Evolutionary conservation across 2,113 vertebrate species (phyloP), one percentile per base, ranked within the genome.

Genomic region (Chionodraco myersi): DNA sequence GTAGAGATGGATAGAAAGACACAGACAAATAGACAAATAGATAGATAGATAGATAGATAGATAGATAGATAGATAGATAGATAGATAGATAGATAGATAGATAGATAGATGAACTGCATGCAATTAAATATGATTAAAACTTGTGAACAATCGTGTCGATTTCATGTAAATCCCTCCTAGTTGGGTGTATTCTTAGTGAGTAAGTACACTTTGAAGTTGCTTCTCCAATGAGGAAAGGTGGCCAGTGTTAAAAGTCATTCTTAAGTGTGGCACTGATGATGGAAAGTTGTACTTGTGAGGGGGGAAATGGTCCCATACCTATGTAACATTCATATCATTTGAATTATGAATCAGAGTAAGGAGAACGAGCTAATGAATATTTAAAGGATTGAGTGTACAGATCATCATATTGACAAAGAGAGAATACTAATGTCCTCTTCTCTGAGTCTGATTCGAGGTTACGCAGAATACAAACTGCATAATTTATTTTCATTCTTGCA

Each of bases 301-400:
- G 82, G 64, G 78, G 86, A 57, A 89, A 88, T 82, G 86, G 88
- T 91, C 91, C 87, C 91, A 92, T 91, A 90, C 84, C 92, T 91
- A 94, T 93, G 93, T 94, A 95, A 94, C 94, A 94, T 95, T 95
- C 91, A 95, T 95, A 94, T 93, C 85, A 93, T 94, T 92, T 96
- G 89, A 96, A 95, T 95, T 94, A 96, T 95, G 92, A 95, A 95
- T 95, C 93, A 94, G 89, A 91, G 89, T 85, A 85, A 90, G 82
- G 85, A 92, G 88, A 92, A 88, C 89, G 91, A 89, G 88, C 85
- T 91, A 91, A 94, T 96, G 92, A 96, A 96, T 96, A 96, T 95
- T 95, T 95, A 94, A 96, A 92, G 89, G 81, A 84, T 75, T 77
- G 92, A 94, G 92, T 94, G 94, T 93, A 96, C 94, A 95, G 92